These are phyloP conservation scores for Threskiornis aethiopicus DNA, from an alignment of 2,797 vertebrate genomes.

Conservation along the genomic window DNA sequence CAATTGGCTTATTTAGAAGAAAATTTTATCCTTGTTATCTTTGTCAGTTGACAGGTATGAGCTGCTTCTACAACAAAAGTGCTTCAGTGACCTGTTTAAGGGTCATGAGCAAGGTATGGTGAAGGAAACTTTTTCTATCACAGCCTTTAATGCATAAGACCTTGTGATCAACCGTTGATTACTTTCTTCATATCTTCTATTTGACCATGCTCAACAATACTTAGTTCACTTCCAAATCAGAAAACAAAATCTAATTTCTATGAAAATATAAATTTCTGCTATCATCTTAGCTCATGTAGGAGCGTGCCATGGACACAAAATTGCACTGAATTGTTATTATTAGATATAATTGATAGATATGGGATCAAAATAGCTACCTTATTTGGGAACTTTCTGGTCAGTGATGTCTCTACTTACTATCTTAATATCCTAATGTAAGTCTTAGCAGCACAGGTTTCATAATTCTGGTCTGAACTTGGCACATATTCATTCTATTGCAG, in stretches of 20 bases:
- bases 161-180: not conserved
- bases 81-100: rapidly evolving
- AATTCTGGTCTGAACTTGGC: not conserved
- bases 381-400: not conserved
- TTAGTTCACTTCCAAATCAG: not conserved
- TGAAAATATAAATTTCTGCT: not conserved
- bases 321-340: not conserved
- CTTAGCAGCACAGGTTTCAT: not conserved
- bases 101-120: not conserved
- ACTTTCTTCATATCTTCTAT: not conserved
- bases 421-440: not conserved
- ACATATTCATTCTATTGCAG: not conserved
- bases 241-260: not conserved
- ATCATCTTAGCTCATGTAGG: not conserved
- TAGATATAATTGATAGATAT: not conserved
- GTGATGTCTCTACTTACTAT: not conserved
- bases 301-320: not conserved
- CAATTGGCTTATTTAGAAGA: not conserved
- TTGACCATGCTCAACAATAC: not conserved
- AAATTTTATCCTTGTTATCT: not conserved
- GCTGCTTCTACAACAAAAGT: not conserved
- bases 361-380: not conserved
- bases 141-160: not conserved
- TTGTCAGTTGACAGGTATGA: not conserved
- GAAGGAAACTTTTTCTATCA: not conserved